phyloP scores from a whole-genome alignment of 2,888 invertebrate genomes.

The Torymus texanus region DNA sequence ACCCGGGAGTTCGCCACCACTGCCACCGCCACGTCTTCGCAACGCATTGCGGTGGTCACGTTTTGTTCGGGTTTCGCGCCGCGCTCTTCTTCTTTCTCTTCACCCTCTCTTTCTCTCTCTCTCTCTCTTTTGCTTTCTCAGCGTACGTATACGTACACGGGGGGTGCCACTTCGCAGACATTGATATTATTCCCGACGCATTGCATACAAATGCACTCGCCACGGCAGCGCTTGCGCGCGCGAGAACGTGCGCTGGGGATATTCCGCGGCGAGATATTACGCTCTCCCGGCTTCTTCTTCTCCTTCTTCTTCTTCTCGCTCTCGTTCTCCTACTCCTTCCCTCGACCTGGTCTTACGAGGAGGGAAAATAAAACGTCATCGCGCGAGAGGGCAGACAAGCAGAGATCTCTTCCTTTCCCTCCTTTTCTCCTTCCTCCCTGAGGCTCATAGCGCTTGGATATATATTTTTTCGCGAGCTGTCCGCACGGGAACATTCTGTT shows the following conservation, averaged over 20 bases:
- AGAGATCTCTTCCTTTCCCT: not conserved
- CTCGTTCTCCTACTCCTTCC: too few species aligned
- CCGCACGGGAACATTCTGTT: conserved; percentile 24
- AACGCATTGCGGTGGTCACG: conserved; percentile 60
- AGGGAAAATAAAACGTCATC: conserved; percentile 45
- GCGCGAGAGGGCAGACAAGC: conserved; percentile 1
- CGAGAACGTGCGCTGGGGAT: conserved; percentile 35
- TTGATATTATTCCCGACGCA: conserved; percentile 62
- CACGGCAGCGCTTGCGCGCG: not conserved
- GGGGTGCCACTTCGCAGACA: conserved; percentile 57
- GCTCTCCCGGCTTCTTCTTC: conserved; percentile 13
- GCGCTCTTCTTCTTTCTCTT: not conserved
- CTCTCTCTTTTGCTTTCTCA: conserved; percentile 18
- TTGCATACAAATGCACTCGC: conserved; percentile 62
- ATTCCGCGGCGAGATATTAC: conserved; percentile 45
- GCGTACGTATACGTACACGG: not conserved
- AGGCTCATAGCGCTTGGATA: not conserved
- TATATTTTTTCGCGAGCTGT: conserved; percentile 2
- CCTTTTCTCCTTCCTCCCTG: not conserved
- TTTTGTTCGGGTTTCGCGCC: conserved; percentile 60
- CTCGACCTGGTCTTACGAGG: too few species aligned
- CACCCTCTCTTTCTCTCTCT: not conserved
- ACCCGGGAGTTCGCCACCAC: conserved; percentile 44
- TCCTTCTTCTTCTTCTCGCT: not conserved
- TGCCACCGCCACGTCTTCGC: not conserved